Base-by-base conservation (phyloP, 2,888 invertebrate species). In the Cerceris ruficornis region DNA sequence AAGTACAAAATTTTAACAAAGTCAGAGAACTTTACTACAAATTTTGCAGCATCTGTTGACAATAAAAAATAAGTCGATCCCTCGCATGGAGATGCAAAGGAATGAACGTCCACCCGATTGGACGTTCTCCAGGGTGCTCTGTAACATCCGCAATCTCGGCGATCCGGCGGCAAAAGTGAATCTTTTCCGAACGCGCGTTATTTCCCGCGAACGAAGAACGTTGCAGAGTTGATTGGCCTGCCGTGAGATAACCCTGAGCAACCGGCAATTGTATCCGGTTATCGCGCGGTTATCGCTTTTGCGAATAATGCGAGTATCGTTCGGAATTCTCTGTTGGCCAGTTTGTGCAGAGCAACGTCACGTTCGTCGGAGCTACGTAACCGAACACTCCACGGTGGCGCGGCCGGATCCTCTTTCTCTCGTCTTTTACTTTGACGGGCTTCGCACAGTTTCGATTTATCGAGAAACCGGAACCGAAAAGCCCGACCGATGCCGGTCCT, bases 221-320 rank as follows among this genome's bases (percentile, higher is more conserved):
- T 28, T 28, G 59, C 73, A 76, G 91, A 89, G 92, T 92, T 92
- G 92, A 89, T 91, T 92, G 92, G 90, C 92, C 91, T 90, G 90
- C 83, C 86, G 88, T 83, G 82, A 88, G 92, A 92, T 92, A 92
- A 92, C 92, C 92, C 92, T 92, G 91, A 91, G 88, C 89, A 90
- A 88, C 86, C 87, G 87, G 86, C 90, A 89, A 89, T 90, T 89
- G 88, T 90, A 87, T 88, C 87, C 88, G 90, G 90, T 92, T 91
- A 92, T 92, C 92, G 87, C 69, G 64, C 87, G 86, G 89, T 91
- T 92, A 92, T 92, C 92, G 85, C 84, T 75, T 85, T 81, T 78
- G 62, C 82, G 85, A 80, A 83, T 86, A 85, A 84, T 77, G 82
- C 86, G 86, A 84, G 88, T 86, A 86, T 84, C 83, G 83, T 81